Evolutionary conservation across 2,888 invertebrate species (phyloP), one percentile per base, ranked within the genome.

Genomic region (Zhengitettix transpicula): DNA sequence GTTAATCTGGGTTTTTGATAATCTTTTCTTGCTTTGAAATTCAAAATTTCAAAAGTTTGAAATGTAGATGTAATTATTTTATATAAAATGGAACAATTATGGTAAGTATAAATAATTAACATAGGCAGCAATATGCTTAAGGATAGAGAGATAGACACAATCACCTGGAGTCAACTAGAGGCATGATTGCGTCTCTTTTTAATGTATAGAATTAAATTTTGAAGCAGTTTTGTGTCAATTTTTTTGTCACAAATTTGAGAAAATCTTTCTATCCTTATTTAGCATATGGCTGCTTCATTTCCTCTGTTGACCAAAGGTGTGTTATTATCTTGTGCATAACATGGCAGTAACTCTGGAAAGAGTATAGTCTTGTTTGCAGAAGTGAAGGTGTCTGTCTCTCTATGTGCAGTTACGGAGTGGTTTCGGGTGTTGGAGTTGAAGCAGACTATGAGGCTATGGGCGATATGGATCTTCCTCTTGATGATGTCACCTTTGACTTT

Each of bases 401-500:
- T 61, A 58, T 58, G 58, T 55, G 59, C 63, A 62, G 62, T 58
- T 63, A 63, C 53, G 47, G 41, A 17, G 58, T 53, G 40, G 61
- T 52, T 10, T 58, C 55, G 14, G 58, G 52, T 56, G 56, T 61
- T 51, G 62, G 62, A 51, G 58, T 57, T 52, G 66, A 66, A 42
- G 59, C 65, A 62, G 67, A 67, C 62, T 66, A 66, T 61, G 67
- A 67, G 28, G 56, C 66, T 14, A 63, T 67, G 56, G 63, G 65
- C 54, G 52, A 52, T 41, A 61, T 61, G 41, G 67, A 66, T 42
- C 56, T 66, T n/a, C 59, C 65, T 17, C 66, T 66, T 52, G 67
- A 66, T 52, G 67, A 66, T 59, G 64, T 57, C 47, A 60, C 57
- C 16, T 44, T 65, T 16, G 65, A 65, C 60, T 58, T 65, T 57